Evolutionary conservation across 2,797 vertebrate species (phyloP).

Genomic region (Perodicticus potto): DNA sequence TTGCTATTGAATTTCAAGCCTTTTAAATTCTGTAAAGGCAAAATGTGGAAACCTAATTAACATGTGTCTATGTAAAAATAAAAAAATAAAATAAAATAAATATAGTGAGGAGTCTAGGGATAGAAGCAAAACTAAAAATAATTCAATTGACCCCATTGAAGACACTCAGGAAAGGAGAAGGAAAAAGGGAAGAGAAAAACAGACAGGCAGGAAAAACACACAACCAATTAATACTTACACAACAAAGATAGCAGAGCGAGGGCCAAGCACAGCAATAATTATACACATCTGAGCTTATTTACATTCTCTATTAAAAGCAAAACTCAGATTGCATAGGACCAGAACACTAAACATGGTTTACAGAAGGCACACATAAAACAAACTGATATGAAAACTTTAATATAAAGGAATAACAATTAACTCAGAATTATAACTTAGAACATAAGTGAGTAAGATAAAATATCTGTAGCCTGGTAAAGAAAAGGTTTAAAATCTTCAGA

Average conservation of each 20-base stretch:
- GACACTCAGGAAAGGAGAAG: background rate
- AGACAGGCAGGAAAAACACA: background rate
- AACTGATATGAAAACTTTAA: background rate
- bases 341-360: background rate
- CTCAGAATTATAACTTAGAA: constrained; percentile 41
- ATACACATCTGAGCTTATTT: background rate
- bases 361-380: background rate
- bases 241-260: background rate
- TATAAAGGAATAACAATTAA: background rate
- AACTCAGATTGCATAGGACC: background rate
- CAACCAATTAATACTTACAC: background rate
- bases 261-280: background rate
- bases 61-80: too few species aligned
- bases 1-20: too few species aligned
- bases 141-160: background rate
- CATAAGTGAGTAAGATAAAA: background rate
- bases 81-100: too few species aligned
- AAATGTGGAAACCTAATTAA: too few species aligned
- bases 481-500: background rate
- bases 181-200: background rate
- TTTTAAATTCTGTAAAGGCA: too few species aligned
- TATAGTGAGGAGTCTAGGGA: too few species aligned
- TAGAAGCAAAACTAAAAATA: constrained; percentile 31
- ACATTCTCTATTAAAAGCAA: background rate
- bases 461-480: background rate